A percentile compares a stretch with the other conserved stretches of the same genome.
Evolutionary conservation across 2,113 vertebrate species (phyloP).

Genomic region (Notiomystis cincta): DNA sequence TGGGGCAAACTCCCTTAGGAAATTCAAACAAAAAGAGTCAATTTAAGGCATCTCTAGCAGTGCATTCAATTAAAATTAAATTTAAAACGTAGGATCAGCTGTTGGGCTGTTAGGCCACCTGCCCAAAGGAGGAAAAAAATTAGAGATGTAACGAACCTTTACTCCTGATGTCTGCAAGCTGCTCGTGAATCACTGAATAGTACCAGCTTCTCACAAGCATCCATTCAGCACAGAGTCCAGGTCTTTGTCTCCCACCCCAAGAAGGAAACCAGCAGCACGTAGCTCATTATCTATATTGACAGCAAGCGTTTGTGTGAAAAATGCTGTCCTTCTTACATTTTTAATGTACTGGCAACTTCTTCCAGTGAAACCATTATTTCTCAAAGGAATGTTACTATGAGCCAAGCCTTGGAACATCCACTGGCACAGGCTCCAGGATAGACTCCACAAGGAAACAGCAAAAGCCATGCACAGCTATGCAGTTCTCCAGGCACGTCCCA

Average conservation of each 20-base stretch:
- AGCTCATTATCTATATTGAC: constrained; percentile 7
- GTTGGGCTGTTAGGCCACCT: constrained; percentile 45
- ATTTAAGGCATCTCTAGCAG: constrained; percentile 64
- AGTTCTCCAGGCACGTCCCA: not conserved
- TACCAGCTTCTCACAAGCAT: not conserved
- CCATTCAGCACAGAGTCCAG: not conserved
- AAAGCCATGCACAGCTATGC: not conserved
- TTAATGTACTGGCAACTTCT: constrained; percentile 1
- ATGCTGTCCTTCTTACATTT: constrained; percentile 1
- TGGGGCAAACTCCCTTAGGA: constrained; percentile 69
- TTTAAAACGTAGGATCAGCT: constrained; percentile 64
- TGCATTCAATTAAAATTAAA: constrained; percentile 75
- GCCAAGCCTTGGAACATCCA: not conserved
- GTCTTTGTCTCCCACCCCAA: not conserved
- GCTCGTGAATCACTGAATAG: not conserved
- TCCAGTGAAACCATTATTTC: constrained; percentile 5
- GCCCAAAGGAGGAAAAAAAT: constrained; percentile 43
- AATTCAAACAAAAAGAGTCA: constrained; percentile 69
- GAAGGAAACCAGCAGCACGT: not conserved
- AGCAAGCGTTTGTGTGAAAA: constrained; percentile 10
- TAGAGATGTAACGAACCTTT: constrained; percentile 16
- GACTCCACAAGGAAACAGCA: not conserved
- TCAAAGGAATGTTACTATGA: not conserved
- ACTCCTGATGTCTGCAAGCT: not conserved
- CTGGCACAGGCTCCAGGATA: not conserved